Base-by-base conservation (phyloP, 1,140 invertebrate genomes). In the Ceratina japonica region DNA sequence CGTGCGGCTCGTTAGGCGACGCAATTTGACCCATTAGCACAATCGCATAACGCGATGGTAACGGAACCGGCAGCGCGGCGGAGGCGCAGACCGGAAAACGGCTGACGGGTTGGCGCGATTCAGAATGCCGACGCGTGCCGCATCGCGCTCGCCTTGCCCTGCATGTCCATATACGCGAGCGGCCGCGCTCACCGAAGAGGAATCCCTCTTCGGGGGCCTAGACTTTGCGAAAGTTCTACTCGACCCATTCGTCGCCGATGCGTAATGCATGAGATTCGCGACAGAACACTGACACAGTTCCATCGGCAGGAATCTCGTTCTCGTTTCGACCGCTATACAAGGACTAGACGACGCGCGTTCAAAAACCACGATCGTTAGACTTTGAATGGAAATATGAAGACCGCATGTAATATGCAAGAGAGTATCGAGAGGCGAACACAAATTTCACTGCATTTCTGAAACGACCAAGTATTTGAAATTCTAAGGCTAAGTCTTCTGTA, bases 61-160 rank as follows among this genome's bases (percentile, higher is more conserved):
- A 83, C 89, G 86, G 86, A 87, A 87, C 85, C 61, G n/a, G 69
- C 27, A 31, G 27, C 62, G 59, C 65, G 27, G 56, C 31, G 69
- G 18, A 56, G 49, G 77, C 64, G 80, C 56, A 82, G 76, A 90
- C 89, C 89, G 89, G 89, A 90, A 90, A 87, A 87, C 80, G 85
- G 70, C 68, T 44, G 37, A 44, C 37, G 37, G 37, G 3, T 44
- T 2, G 65, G 72, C 80, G 73, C 80, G 74, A 78, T 82, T 82
- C 71, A 86, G 84, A 86, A 89, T 86, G 86, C 79, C 85, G 86
- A 88, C 88, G 86, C 89, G 89, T 90, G 86, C 85, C 83, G 80
- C 81, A 79, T 86, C 82, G 83, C 81, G 84, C 72, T 87, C 77
- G 84, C 84, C 82, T 85, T 89, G 86, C 81, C 81, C 82, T 65